A percentile compares a stretch with the other conserved stretches of the same genome.
Evolutionary conservation across 2,113 vertebrate species (phyloP).

Genomic region (Aix galericulata): DNA sequence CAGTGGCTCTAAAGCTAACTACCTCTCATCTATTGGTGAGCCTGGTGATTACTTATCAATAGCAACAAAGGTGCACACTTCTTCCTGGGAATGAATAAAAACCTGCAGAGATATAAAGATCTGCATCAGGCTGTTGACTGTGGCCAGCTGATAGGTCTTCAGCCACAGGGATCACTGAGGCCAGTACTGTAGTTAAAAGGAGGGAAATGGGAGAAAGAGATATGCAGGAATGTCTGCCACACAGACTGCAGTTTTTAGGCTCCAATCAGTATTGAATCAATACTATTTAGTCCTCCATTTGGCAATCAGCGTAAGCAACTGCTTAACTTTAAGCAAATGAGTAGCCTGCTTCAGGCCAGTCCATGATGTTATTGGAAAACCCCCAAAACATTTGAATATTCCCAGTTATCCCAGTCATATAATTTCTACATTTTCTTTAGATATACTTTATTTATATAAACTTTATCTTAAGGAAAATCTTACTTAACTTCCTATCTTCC

Average conservation of each 20-base stretch:
- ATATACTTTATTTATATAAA: neutral
- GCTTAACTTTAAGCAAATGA: neutral
- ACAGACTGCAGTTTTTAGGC: neutral
- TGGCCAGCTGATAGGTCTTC: neutral
- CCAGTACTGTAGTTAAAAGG: neutral
- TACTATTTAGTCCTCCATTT: neutral
- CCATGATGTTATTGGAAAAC: neutral
- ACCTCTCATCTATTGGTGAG: neutral
- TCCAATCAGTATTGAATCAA: neutral
- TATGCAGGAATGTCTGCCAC: neutral
- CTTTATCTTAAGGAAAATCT: neutral
- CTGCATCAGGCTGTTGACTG: neutral
- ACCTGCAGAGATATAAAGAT: neutral
- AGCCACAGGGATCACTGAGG: neutral
- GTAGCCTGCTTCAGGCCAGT: neutral
- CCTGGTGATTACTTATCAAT: neutral
- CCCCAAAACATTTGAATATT: neutral
- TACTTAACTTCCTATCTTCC: no score
- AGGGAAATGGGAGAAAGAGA: neutral
- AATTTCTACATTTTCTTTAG: neutral
- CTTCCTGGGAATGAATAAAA: conserved; percentile 5
- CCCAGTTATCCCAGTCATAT: neutral
- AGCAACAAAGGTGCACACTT: neutral
- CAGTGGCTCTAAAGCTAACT: neutral
- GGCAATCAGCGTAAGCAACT: neutral